phyloP scores from a whole-genome alignment of 1,140 invertebrate genomes.

The Drosophila paulistorum region DNA sequence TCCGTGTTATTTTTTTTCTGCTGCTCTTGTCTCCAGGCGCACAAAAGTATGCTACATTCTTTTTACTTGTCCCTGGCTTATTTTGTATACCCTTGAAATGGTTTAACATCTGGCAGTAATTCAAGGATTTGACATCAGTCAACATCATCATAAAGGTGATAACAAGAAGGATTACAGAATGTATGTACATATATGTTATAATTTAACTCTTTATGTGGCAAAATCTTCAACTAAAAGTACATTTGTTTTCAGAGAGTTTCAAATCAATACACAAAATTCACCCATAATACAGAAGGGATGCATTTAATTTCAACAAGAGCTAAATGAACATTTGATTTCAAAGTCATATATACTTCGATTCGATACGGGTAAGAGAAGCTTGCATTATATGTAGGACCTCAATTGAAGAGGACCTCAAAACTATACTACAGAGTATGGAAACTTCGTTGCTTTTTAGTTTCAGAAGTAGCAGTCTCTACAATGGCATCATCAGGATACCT shows the following conservation, averaged over 20 bases:
- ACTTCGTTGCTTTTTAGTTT: background rate
- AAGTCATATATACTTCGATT: too few relatives aligned
- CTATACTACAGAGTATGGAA: background rate
- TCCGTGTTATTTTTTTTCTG: background rate
- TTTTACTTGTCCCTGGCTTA: constrained; percentile 10
- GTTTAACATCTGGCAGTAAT: background rate
- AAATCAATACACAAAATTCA: too few relatives aligned
- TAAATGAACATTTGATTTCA: too few relatives aligned
- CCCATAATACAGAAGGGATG: too few relatives aligned
- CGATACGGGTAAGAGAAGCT: too few relatives aligned
- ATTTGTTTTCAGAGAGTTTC: too few relatives aligned
- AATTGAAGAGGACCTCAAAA: too few relatives aligned
- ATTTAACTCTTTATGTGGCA: too few relatives aligned
- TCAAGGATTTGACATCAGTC: background rate
- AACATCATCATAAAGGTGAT: background rate
- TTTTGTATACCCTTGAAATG: background rate
- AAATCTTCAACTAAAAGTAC: too few relatives aligned
- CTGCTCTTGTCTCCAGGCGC: constrained; percentile 21
- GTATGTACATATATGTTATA: too few relatives aligned
- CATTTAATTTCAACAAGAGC: too few relatives aligned
- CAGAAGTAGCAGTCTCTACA: background rate
- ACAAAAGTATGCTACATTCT: constrained; percentile 55
- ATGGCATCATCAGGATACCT: constrained; percentile 49
- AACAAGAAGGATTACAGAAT: background rate
- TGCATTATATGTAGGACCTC: too few relatives aligned